Evolutionary conservation across 2,888 invertebrate species (phyloP), one percentile per base, ranked within the genome.

Genomic region (Crepidodera aurea): DNA sequence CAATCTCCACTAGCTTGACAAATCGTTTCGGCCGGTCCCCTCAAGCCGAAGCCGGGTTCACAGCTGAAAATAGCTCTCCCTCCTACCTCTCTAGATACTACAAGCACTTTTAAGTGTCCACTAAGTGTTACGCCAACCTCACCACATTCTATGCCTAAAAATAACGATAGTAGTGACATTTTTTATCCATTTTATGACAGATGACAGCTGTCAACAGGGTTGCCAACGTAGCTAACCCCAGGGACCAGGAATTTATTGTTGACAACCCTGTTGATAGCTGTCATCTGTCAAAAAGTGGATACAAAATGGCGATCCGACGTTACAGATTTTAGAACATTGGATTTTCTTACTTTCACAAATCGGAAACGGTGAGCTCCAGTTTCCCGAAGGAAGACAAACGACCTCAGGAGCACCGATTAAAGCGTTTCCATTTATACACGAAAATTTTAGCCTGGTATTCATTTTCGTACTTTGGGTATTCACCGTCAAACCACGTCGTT

Each of bases 361-460:
- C 5, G 93, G 93, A 64, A 92, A 83, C 1, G 91, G 90, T 0
- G 90, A 87, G 71, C 91, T 92, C 94, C 94, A 94, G 78, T 92
- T 92, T 19, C 93, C 93, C 15, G 92, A 92, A 0, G 93, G 91
- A n/a, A 91, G 81, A 78, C 94, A 94, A 46, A 83, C 79, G 22
- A 93, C 84, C 73, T 89, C 87, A 1, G 88, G 86, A 1, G 91
- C 85, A 2, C 94, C 94, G 56, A 93, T 89, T 39, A 94, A 82
- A 0, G 91, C 88, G 76, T 92, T 92, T 1, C 93, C 93, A 73
- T 92, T 91, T 10, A 89, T 87, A 76, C 93, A 94, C 22, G 88
- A 87, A 79, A 93, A 89, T 62, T 85, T 83, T 44, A 93, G 86
- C 74, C 87, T 87, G 0, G 92, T 87, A 71, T 90, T 91, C 77